These are phyloP conservation scores for Ondatra zibethicus DNA, from an alignment of 2,113 vertebrate species.

Conservation along the genomic window DNA sequence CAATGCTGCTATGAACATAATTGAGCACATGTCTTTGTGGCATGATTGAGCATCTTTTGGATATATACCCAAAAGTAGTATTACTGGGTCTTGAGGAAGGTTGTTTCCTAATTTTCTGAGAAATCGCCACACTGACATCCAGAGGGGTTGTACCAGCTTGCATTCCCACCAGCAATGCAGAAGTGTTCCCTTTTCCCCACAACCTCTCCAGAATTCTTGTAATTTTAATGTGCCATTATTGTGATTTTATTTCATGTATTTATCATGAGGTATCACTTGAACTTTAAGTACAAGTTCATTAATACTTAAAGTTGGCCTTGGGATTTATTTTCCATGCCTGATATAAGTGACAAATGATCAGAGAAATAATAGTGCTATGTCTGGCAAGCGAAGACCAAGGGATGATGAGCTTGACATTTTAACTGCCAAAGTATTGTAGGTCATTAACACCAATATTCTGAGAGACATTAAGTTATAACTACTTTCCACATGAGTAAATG, in stretches of 20 bases:
- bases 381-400: background rate
- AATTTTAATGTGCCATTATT: background rate
- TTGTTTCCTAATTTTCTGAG: too few relatives aligned
- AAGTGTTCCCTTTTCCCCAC: too few relatives aligned
- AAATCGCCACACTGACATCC: too few relatives aligned
- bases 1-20: too few relatives aligned
- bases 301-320: background rate
- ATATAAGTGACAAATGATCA: background rate
- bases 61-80: too few relatives aligned
- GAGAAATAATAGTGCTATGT: background rate
- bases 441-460: slow-evolving; percentile 20
- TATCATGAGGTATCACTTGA: background rate
- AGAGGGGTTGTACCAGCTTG: too few relatives aligned
- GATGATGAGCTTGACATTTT: background rate
- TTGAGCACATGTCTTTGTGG: too few relatives aligned
- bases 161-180: too few relatives aligned
- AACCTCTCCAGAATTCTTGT: too few relatives aligned
- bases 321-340: background rate
- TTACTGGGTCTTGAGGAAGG: too few relatives aligned
- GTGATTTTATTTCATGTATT: background rate
- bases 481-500: background rate
- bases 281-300: too few relatives aligned
- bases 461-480: background rate
- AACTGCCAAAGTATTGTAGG: background rate
- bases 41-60: too few relatives aligned